phyloP scores from a whole-genome alignment of 2,113 vertebrate species.

The Ceratotherium simum region DNA sequence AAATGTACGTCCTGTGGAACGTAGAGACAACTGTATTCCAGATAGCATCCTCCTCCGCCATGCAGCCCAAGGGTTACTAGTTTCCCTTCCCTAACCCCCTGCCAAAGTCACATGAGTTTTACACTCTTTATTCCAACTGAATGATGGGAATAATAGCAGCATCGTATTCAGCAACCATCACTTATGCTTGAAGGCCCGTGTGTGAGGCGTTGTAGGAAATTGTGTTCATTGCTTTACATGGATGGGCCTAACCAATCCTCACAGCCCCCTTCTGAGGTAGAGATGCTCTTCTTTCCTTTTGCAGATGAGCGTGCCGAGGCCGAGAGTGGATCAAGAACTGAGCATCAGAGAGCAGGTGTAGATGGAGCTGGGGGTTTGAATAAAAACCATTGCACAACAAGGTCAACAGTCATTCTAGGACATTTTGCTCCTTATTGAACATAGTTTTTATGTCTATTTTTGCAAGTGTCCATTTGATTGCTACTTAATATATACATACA shows the following conservation, averaged over 20 bases:
- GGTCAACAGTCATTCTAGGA: background rate
- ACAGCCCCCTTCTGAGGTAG: background rate
- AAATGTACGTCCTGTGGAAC: background rate
- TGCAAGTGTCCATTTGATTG: background rate
- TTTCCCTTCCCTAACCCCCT: background rate
- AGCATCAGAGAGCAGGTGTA: background rate
- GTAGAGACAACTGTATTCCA: background rate
- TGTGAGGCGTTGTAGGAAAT: background rate
- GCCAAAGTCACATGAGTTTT: background rate
- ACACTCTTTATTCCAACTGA: background rate
- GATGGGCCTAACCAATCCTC: background rate
- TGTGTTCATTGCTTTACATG: background rate
- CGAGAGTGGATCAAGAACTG: background rate
- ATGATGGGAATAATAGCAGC: background rate
- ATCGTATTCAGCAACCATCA: background rate
- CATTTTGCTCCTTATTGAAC: background rate
- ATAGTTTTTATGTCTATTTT: background rate
- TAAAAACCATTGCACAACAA: background rate
- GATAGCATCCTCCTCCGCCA: background rate
- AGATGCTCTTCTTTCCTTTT: background rate
- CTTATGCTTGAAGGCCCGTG: accelerated
- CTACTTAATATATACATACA: background rate
- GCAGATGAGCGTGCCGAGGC: background rate
- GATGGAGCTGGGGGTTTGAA: background rate
- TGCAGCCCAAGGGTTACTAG: background rate